Percentiles rank a stretch among this genome's conserved stretches.
These are phyloP conservation scores for Coreoperca whiteheadi DNA, from an alignment of 2,113 vertebrate species.

Conservation along the genomic window DNA sequence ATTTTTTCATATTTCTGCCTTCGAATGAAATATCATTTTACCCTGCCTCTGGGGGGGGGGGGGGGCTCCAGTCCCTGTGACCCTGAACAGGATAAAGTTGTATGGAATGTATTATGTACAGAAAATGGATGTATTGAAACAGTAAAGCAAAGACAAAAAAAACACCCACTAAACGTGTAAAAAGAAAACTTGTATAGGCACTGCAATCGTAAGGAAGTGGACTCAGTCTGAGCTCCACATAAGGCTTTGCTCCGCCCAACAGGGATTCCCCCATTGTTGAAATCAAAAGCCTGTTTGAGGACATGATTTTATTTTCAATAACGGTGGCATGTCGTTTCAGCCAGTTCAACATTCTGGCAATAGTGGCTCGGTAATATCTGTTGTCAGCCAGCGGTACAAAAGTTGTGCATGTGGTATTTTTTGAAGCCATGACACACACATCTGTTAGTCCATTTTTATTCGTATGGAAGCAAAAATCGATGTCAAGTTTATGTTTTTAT, in stretches of 20 bases:
- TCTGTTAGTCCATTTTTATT: slow-evolving; percentile 18
- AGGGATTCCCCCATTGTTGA: neutral
- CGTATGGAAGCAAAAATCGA: slow-evolving; percentile 23
- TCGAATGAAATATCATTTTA: neutral
- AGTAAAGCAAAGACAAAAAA: neutral
- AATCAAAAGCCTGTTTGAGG: neutral
- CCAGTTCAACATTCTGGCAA: no score
- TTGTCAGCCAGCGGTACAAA: neutral
- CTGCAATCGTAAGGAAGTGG: neutral
- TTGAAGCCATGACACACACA: neutral
- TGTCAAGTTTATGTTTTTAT: slow-evolving; percentile 43
- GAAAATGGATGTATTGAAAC: neutral
- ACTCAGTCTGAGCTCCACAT: neutral
- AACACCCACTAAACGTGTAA: no score
- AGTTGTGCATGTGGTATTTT: neutral
- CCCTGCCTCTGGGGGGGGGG: neutral
- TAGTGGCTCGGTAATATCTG: neutral
- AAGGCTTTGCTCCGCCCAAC: neutral
- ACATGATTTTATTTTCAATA: neutral
- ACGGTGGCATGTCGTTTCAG: no score
- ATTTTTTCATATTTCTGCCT: neutral
- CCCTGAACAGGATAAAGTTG: neutral
- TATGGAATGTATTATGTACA: no score
- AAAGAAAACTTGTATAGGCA: neutral
- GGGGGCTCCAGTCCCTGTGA: neutral